Evolutionary conservation across 2,888 invertebrate genomes (phyloP).

Genomic region (Cerceris ruficornis): DNA sequence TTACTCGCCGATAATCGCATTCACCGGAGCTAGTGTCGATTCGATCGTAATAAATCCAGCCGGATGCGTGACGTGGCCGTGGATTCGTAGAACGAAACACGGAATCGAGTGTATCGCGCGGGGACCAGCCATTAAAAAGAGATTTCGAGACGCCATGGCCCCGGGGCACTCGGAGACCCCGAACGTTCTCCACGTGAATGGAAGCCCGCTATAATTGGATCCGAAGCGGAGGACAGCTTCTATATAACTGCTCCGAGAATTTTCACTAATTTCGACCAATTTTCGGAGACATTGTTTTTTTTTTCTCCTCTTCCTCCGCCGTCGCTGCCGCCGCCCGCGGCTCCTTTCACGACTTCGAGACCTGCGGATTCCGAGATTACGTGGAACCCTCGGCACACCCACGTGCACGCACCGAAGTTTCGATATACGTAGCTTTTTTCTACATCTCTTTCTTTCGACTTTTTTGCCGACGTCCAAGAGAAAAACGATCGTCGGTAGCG

Average conservation of each 20-base stretch:
- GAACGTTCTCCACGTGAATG: slow-evolving; percentile 55
- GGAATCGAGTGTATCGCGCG: slow-evolving; percentile 36
- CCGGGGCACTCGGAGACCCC: slow-evolving; percentile 36
- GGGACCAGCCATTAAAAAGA: slow-evolving; percentile 76
- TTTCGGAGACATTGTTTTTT: slow-evolving; percentile 69
- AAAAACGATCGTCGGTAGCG: slow-evolving; percentile 45
- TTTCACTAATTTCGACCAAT: slow-evolving; percentile 75
- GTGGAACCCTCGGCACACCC: slow-evolving; percentile 19
- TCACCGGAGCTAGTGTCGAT: slow-evolving; percentile 17
- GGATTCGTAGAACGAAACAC: slow-evolving; percentile 43
- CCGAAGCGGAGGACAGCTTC: slow-evolving; percentile 44
- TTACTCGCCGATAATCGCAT: not conserved
- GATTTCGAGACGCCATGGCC: slow-evolving; percentile 73
- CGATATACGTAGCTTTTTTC: slow-evolving; percentile 1
- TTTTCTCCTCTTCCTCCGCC: slow-evolving; percentile 22
- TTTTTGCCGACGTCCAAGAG: slow-evolving; percentile 5
- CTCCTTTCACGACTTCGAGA: slow-evolving; percentile 27
- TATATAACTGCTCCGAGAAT: slow-evolving; percentile 57
- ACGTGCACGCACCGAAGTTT: slow-evolving; percentile 2
- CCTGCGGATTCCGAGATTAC: slow-evolving; percentile 11
- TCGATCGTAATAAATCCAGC: slow-evolving; percentile 52
- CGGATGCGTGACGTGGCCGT: slow-evolving; percentile 61
- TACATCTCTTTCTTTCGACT: not conserved
- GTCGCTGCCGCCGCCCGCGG: slow-evolving; percentile 30
- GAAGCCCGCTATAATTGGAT: slow-evolving; percentile 66